Base-by-base conservation (phyloP, 2,888 invertebrate genomes). In the Mycalesis mineus region DNA sequence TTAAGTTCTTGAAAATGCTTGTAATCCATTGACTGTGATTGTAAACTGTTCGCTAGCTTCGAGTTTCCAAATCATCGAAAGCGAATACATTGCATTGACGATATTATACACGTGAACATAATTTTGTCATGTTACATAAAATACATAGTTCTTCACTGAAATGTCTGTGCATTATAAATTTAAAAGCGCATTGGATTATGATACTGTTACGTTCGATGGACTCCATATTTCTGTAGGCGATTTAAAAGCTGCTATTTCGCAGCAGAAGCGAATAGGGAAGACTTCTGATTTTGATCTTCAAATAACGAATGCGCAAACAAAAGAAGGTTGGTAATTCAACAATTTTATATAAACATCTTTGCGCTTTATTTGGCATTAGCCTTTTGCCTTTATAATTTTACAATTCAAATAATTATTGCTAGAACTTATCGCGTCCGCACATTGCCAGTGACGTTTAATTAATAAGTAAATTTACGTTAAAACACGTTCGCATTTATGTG, bases 101-200 rank as follows among this genome's bases (percentile, higher is more conserved):
- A 45, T 29, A 44, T 48, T 48, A 44, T 49, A 64, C 58, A 65
- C 61, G 58, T 67, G 62, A 66, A 68, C 50, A 53, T 62, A 54
- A 56, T 63, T 54, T 58, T 68, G 80, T 75, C 77, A 81, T 82
- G 82, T 70, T 77, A 66, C 68, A 70, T 65, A 65, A 65, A 66
- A 66, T 65, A 55, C 55, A 64, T 60, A 60, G 61, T 55, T 58
- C 55, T 65, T 64, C 68, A 64, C 71, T 76, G 89, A 81, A 77
- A 97, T 97, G 95, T 98, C 98, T 75, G 97, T 99, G 68, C 98
- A 99, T 88, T 99, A 98, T 90, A 99, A 99, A 88, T 99, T 99
- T 82, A 98, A 98, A 91, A 97, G 98, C 76, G 96, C 97, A 62
- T 91, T 97, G 78, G 97, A 98, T 82, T 98, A 95, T 90, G 98